These are phyloP conservation scores for Cathartes aura DNA, from an alignment of 2,113 vertebrate genomes.

Conservation along the genomic window DNA sequence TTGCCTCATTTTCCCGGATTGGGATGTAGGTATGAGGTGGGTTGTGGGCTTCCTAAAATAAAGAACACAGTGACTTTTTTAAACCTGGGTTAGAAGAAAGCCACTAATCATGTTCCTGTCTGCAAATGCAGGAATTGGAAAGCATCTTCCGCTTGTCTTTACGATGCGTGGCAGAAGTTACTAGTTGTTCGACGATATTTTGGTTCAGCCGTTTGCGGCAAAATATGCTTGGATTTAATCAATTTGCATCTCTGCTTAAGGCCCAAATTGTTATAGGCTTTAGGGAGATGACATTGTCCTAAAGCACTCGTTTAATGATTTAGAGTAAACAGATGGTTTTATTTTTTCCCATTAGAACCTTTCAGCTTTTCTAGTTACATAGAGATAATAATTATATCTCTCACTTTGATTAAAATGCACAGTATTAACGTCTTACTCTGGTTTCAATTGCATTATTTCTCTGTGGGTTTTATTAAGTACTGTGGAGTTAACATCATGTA, in stretches of 20 bases:
- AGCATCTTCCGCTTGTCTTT: background rate
- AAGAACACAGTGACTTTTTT: background rate
- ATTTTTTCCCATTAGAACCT: slow-evolving; percentile 53
- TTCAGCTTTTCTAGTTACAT: slow-evolving; percentile 40
- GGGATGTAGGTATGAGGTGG: background rate
- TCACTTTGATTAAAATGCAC: slow-evolving; percentile 70
- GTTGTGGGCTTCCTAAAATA: background rate
- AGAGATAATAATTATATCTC: slow-evolving; percentile 52
- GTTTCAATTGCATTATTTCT: background rate
- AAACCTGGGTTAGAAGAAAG: background rate
- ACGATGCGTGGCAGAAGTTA: background rate
- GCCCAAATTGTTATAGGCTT: slow-evolving; percentile 49
- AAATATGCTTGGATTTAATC: slow-evolving; percentile 60
- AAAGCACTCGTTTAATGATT: slow-evolving; percentile 60
- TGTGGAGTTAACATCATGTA: background rate
- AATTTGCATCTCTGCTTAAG: slow-evolving; percentile 53
- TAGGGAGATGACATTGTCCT: slow-evolving; percentile 58
- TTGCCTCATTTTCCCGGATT: background rate
- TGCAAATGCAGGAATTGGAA: background rate
- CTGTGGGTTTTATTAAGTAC: background rate
- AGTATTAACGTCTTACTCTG: slow-evolving; percentile 38
- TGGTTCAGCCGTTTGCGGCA: slow-evolving; percentile 4
- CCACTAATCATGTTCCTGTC: background rate
- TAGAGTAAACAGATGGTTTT: slow-evolving; percentile 69
- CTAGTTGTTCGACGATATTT: slow-evolving; percentile 10